Evolutionary conservation across 1,140 invertebrate species (phyloP).

Genomic region (Drosophila simulans): DNA sequence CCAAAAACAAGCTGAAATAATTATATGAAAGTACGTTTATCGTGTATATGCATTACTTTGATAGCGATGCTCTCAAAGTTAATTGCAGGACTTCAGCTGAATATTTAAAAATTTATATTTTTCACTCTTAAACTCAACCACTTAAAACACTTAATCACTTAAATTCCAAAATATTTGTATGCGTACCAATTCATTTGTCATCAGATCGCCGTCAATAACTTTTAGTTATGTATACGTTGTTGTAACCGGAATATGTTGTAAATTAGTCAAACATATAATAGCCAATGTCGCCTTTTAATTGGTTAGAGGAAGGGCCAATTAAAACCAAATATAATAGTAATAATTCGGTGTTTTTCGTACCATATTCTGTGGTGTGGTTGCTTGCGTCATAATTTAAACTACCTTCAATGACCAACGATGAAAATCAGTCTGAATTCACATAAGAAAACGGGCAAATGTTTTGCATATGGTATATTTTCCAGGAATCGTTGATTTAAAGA

Average conservation of each 20-base stretch:
- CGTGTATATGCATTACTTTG: neutral
- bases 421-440: neutral
- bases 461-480: neutral
- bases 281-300: conserved; percentile 41
- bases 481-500: conserved; percentile 1
- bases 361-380: conserved; percentile 24
- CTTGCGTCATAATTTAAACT: conserved; percentile 26
- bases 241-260: conserved; percentile 5
- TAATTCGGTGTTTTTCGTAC: conserved; percentile 33
- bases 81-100: too few species aligned
- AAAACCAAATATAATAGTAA: conserved; percentile 30
- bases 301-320: conserved; percentile 47
- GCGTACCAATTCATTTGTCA: neutral
- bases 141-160: too few species aligned
- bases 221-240: neutral
- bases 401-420: conserved; percentile 10
- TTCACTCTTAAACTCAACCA: too few species aligned
- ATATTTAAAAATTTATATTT: too few species aligned
- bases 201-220: too few species aligned
- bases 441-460: neutral
- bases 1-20: neutral
- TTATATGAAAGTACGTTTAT: neutral
- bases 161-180: neutral
- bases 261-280: conserved; percentile 6
- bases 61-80: neutral